Evolutionary conservation across 2,888 invertebrate species (phyloP).

Genomic region (Gymnoscelis rufifasciata): DNA sequence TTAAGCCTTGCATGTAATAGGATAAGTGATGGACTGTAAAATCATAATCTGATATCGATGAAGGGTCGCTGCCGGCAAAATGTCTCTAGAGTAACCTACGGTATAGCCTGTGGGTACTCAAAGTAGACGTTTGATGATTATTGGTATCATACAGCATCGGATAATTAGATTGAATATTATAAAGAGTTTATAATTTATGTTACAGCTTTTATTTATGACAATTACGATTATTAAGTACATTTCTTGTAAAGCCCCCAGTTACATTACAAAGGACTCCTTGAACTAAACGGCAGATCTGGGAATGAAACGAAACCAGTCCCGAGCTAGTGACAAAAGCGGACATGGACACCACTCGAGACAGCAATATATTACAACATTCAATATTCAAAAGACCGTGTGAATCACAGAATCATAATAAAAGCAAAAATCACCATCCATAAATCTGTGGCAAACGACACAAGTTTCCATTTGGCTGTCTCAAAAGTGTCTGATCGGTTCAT

Average conservation of each 20-base stretch:
- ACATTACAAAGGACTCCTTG: constrained; percentile 1
- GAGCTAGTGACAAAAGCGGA: background rate
- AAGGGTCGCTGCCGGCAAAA: constrained; percentile 12
- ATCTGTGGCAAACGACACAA: constrained; percentile 20
- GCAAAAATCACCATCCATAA: constrained; percentile 22
- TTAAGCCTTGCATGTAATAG: constrained; percentile 23
- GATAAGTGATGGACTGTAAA: constrained; percentile 23
- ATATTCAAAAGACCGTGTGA: constrained; percentile 16
- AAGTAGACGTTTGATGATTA: constrained; percentile 1
- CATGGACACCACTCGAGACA: constrained; percentile 6
- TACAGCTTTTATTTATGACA: background rate
- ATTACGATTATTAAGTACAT: constrained; percentile 1
- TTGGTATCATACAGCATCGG: background rate
- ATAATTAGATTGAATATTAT: background rate
- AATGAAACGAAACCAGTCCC: background rate
- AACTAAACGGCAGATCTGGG: background rate
- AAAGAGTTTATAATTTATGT: background rate
- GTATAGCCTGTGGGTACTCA: constrained; percentile 1
- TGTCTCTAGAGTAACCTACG: constrained; percentile 4
- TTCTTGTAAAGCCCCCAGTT: constrained; percentile 1
- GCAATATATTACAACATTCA: constrained; percentile 11
- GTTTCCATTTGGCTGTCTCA: constrained; percentile 23
- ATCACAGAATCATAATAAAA: constrained; percentile 12
- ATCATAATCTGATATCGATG: constrained; percentile 19
- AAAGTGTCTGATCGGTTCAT: constrained; percentile 39